Evolutionary conservation across 2,113 vertebrate species (phyloP).

Genomic region (Carlito syrichta): DNA sequence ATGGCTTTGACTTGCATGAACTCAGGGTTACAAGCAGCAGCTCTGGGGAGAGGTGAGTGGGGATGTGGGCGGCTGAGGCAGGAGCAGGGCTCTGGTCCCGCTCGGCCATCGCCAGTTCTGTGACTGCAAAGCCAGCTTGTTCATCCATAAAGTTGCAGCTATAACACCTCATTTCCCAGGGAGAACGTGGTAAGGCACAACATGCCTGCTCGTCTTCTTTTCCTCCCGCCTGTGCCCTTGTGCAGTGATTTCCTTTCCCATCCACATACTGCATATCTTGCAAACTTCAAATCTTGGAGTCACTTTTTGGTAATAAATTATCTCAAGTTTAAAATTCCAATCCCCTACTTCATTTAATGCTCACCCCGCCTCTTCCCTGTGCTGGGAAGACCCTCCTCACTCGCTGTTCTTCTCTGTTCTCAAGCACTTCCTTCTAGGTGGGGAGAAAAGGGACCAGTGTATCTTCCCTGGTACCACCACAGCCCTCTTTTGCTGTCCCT

Average conservation of each 20-base stretch:
- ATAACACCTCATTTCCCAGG: neutral
- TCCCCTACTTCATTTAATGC: neutral
- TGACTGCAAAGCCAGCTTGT: neutral
- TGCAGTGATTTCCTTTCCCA: neutral
- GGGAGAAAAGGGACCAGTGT: neutral
- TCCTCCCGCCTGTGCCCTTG: neutral
- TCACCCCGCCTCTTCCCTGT: neutral
- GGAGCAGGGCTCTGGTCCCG: neutral
- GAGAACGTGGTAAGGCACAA: neutral
- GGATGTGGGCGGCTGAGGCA: neutral
- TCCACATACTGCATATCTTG: neutral
- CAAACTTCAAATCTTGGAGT: neutral
- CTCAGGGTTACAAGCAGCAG: neutral
- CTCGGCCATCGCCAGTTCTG: neutral
- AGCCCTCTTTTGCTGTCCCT: neutral
- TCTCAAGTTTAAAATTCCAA: neutral
- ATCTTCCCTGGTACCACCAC: neutral
- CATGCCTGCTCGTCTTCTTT: neutral
- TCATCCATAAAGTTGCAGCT: neutral
- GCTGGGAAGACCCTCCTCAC: neutral
- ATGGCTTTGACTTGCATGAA: neutral
- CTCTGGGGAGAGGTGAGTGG: neutral
- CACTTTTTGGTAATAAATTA: conserved; percentile 19
- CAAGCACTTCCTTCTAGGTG: neutral
- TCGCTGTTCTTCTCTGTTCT: neutral